phyloP scores from a whole-genome alignment of 2,797 vertebrate species.

The Notolabrus celidotus region DNA sequence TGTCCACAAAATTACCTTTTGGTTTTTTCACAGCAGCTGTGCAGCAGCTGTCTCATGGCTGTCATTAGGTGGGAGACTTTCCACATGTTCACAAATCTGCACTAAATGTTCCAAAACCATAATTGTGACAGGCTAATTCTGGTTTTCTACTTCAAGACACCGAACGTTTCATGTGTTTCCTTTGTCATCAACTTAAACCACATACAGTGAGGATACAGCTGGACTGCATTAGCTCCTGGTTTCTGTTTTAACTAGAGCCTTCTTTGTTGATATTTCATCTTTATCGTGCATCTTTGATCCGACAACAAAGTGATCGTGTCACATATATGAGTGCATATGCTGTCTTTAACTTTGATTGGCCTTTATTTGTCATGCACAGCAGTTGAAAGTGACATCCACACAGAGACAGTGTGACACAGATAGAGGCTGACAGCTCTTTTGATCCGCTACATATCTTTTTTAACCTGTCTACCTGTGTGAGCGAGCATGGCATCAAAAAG shows the following conservation, averaged over 20 bases:
- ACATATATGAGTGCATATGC: background rate
- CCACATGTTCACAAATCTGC: slow-evolving; percentile 33
- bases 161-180: background rate
- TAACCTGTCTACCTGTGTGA: slow-evolving; percentile 64
- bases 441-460: slow-evolving; percentile 59
- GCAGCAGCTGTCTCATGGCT: slow-evolving; percentile 18
- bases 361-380: slow-evolving; percentile 30
- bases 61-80: slow-evolving; percentile 22
- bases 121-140: slow-evolving; percentile 6
- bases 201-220: slow-evolving; percentile 10
- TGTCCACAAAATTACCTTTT: slow-evolving; percentile 25
- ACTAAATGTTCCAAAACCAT: slow-evolving; percentile 4
- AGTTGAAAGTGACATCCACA: slow-evolving; percentile 39
- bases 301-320: slow-evolving; percentile 18
- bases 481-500: slow-evolving; percentile 52
- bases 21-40: slow-evolving; percentile 44
- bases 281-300: slow-evolving; percentile 13
- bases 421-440: slow-evolving; percentile 49
- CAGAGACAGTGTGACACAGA: slow-evolving; percentile 37
- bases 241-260: background rate
- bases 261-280: background rate
- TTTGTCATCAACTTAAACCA: slow-evolving; percentile 23
- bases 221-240: slow-evolving; percentile 4
- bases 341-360: slow-evolving; percentile 17
- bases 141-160: slow-evolving; percentile 8